These are phyloP conservation scores for Brachycybe producta DNA, from an alignment of 2,888 invertebrate genomes.

Conservation along the genomic window DNA sequence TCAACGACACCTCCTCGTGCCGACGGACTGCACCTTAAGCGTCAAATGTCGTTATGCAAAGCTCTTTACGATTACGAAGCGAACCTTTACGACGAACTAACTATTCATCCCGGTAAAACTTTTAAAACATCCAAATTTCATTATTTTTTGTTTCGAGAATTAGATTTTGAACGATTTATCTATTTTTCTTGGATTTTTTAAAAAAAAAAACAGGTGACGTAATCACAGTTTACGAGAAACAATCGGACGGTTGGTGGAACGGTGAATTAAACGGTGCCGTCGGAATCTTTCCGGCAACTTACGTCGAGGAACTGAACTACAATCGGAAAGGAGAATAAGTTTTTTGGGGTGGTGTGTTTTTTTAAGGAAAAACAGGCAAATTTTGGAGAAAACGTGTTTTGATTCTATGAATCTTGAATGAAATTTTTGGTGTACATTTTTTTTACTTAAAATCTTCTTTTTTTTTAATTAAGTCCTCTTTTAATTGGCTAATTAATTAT, in stretches of 20 bases:
- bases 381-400: too few species aligned
- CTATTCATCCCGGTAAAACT: constrained; percentile 49
- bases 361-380: too few species aligned
- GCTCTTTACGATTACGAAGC: constrained; percentile 80
- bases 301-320: constrained; percentile 60
- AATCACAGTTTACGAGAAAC: constrained; percentile 76
- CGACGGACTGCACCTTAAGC: constrained; percentile 9
- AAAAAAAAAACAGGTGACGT: constrained; percentile 73
- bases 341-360: too few species aligned
- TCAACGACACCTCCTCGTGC: not conserved
- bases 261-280: constrained; percentile 72
- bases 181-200: too few species aligned
- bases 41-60: constrained; percentile 42
- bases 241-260: constrained; percentile 90
- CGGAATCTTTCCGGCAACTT: constrained; percentile 88
- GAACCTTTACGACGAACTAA: constrained; percentile 73
- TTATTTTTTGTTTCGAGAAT: not conserved
- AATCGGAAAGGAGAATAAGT: not conserved
- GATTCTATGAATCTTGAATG: too few species aligned
- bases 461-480: too few species aligned
- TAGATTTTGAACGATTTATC: too few species aligned
- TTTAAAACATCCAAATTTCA: not conserved
- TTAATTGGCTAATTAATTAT: too few species aligned
- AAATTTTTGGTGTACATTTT: too few species aligned
- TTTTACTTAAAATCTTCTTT: too few species aligned